Conservation (phyloP, 2,797 vertebrate species). For the Lycodopsis pacificus region DNA sequence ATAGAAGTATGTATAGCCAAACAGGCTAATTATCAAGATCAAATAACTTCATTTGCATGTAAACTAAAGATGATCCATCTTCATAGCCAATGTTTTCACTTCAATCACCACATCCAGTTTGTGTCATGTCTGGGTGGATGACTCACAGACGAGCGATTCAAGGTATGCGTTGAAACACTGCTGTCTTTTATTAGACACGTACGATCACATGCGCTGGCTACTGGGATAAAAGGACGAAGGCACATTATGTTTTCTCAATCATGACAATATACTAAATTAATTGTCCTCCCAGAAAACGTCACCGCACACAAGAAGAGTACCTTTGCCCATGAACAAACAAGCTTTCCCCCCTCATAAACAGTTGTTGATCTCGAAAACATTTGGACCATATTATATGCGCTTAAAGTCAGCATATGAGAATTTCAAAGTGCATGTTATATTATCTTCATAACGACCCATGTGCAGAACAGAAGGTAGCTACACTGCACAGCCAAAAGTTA, state of each 20-base stretch:
- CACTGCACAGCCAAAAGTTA: not conserved
- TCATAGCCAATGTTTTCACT: not conserved
- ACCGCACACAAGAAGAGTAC: not conserved
- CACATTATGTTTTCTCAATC: not conserved
- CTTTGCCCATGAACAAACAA: not conserved
- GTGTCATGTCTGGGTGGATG: not conserved
- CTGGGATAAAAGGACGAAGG: not conserved
- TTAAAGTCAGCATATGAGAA: conserved; percentile 1
- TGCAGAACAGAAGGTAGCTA: conserved; percentile 22
- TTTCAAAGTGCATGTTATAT: conserved; percentile 30
- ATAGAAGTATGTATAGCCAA: not conserved
- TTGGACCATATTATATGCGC: not conserved
- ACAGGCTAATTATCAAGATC: not conserved
- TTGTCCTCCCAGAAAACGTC: not conserved
- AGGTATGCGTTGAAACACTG: not conserved
- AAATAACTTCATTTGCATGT: not conserved
- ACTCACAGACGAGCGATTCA: not conserved
- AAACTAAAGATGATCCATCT: conserved; percentile 17
- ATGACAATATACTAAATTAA: not conserved
- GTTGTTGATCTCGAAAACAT: conserved; percentile 1
- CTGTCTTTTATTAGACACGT: not conserved
- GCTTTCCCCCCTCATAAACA: not conserved
- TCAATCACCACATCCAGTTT: not conserved
- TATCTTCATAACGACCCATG: conserved; percentile 34
- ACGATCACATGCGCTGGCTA: not conserved